Evolutionary conservation across 1,140 invertebrate genomes (phyloP), one percentile per base, ranked within the genome.

Genomic region (Trichomalopsis sarcophagae): DNA sequence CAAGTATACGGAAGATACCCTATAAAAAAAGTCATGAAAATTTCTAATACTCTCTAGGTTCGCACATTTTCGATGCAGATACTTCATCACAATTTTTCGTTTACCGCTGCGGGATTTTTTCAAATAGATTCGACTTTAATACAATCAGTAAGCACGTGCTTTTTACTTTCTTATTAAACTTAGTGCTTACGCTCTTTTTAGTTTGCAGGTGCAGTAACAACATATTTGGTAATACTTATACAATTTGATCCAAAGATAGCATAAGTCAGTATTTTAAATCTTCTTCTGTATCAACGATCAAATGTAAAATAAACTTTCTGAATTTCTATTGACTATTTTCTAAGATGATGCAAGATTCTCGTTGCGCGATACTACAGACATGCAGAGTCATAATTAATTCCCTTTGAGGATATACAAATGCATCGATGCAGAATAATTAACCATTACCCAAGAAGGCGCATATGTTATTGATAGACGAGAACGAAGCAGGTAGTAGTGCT

Each of bases 121-220:
- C 30, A 47, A 23, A 11, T 82, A 33, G 30, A 76, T 75, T 40
- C 81, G 13, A 40, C 47, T 7, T 27, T 76, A 11, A 17, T 82
- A 11, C 81, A 82, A 76, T 75, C 71, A 0, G 81, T 82, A 73
- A 82, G 75, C 10, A 30, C 0, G 27, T 21, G 50, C 50, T 50
- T 77, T 27, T 14, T 77, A 27, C 27, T 14, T 11, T 55, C 1
- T 27, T 2, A 27, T 77, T 30, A 2, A 33, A 14, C 21, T 17
- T 44, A 27, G 21, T 71, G 10, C 2, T 33, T 55, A 30, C 9
- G 5, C 74, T 27, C 9, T 71, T 76, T 82, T 40, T 50, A 82
- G 80, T 69, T 82, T 5, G 69, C 80, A 17, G 47, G 80, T 55
- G 81, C 47, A 0, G 62, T 82, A 55, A 82, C 81, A n/a, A 82